These are phyloP conservation scores for Panagrolaimus sp. DNA, from an alignment of 1,140 invertebrate genomes.

Conservation along the genomic window DNA sequence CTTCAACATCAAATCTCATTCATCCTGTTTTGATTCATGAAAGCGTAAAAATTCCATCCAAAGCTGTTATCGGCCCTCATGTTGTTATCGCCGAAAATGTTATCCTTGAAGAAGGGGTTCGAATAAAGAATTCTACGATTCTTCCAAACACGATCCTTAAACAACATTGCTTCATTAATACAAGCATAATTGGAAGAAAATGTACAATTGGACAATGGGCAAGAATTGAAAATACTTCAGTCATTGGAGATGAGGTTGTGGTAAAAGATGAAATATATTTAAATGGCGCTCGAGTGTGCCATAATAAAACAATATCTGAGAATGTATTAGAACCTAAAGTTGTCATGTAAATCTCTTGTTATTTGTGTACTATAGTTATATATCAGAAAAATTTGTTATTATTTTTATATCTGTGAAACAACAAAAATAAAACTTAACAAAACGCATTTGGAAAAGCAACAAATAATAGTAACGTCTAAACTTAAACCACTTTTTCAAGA, in stretches of 20 bases:
- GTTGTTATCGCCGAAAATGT: constrained; percentile 91
- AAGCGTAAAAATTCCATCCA: no score
- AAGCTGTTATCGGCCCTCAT: constrained; percentile 81
- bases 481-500: no score
- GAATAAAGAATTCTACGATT: constrained; percentile 80
- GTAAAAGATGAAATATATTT: constrained; percentile 96
- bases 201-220: constrained; percentile 72
- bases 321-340: constrained; percentile 94
- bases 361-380: no score
- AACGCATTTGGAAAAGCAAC: no score
- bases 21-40: no score
- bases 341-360: constrained; percentile 75
- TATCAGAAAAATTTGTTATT: no score
- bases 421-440: no score
- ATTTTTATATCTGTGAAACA: no score
- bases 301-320: constrained; percentile 86
- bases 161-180: constrained; percentile 89
- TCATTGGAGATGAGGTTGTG: constrained; percentile 93
- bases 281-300: constrained; percentile 91
- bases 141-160: constrained; percentile 76
- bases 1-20: no score
- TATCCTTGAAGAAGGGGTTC: constrained; percentile 87
- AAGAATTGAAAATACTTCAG: constrained; percentile 90
- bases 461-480: no score
- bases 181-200: constrained; percentile 90